Evolutionary conservation across 2,113 vertebrate genomes (phyloP), one percentile per base, ranked within the genome.

Genomic region (Datnioides undecimradiatus): DNA sequence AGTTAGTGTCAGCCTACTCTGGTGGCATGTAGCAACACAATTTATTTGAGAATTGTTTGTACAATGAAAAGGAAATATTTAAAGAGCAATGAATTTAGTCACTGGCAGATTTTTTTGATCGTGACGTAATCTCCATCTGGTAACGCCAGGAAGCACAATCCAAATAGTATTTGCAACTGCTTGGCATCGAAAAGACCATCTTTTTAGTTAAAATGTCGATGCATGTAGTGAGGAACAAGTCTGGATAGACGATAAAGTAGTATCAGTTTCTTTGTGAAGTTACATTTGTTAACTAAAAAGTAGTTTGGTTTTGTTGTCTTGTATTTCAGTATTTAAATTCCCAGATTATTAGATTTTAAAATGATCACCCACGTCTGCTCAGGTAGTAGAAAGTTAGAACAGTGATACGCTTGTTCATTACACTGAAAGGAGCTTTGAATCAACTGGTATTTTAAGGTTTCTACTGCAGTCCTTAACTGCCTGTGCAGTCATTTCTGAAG

Each of bases 401-500:
- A 21, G 21, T 36, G 38, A 34, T 41, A 41, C 40, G 11, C 13
- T 43, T 9, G 11, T 10, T 38, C 38, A 38, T 38, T 38, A n/a
- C n/a, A n/a, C n/a, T n/a, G n/a, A n/a, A n/a, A n/a, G n/a, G n/a
- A n/a, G n/a, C n/a, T n/a, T n/a, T n/a, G n/a, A n/a, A n/a, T n/a
- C n/a, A n/a, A n/a, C n/a, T n/a, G n/a, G n/a, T 10, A 38, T 38
- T 41, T 14, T 41, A 3, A 46, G 14, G 23, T 46, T 48, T 34
- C 11, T 13, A 13, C 66, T 54, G 38, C 16, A 25, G 23, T 80
- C 90, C 95, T 98, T 98, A 95, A 97, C 92, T 78, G 45, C 48
- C 8, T 1, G 7, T 70, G 65, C 86, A 99, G 98, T 99, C 94
- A 99, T 99, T 95, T 99, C 98, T 40, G 98, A 99, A 78, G 98